phyloP scores from a whole-genome alignment of 2,888 invertebrate genomes.

The Protophormia terraenovae region DNA sequence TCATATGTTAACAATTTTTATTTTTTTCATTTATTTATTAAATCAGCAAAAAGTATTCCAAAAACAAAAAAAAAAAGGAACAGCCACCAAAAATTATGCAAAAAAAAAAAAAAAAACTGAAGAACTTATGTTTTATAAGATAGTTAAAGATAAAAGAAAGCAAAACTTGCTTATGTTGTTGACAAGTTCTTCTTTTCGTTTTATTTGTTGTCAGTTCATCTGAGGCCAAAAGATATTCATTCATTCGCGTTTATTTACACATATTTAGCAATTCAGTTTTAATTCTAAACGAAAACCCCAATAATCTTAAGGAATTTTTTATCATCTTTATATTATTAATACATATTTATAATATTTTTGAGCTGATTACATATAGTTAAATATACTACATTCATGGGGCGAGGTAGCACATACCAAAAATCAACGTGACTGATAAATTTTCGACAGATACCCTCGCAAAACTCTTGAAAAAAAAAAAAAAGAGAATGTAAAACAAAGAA shows the following conservation, averaged over 20 bases:
- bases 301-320: slow-evolving; percentile 68
- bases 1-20: slow-evolving; percentile 52
- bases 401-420: slow-evolving; percentile 68
- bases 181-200: slow-evolving; percentile 59
- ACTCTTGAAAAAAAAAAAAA: slow-evolving; percentile 19
- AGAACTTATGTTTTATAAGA: not conserved
- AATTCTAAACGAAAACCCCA: slow-evolving; percentile 68
- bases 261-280: slow-evolving; percentile 67
- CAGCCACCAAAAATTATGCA: not conserved
- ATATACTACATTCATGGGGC: slow-evolving; percentile 39
- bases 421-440: slow-evolving; percentile 69
- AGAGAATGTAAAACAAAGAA: slow-evolving; percentile 36
- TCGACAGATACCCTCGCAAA: slow-evolving; percentile 48
- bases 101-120: not conserved
- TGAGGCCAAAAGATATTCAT: slow-evolving; percentile 62
- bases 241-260: slow-evolving; percentile 66
- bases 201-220: slow-evolving; percentile 38
- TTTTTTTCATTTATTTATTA: slow-evolving; percentile 47
- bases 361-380: slow-evolving; percentile 50
- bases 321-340: slow-evolving; percentile 44
- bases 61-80: not conserved
- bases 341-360: slow-evolving; percentile 39
- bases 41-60: slow-evolving; percentile 32
- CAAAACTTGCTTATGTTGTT: slow-evolving; percentile 59
- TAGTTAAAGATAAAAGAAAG: slow-evolving; percentile 35